These are phyloP conservation scores for Andrena bucephala DNA, from an alignment of 2,888 invertebrate species.

Conservation along the genomic window DNA sequence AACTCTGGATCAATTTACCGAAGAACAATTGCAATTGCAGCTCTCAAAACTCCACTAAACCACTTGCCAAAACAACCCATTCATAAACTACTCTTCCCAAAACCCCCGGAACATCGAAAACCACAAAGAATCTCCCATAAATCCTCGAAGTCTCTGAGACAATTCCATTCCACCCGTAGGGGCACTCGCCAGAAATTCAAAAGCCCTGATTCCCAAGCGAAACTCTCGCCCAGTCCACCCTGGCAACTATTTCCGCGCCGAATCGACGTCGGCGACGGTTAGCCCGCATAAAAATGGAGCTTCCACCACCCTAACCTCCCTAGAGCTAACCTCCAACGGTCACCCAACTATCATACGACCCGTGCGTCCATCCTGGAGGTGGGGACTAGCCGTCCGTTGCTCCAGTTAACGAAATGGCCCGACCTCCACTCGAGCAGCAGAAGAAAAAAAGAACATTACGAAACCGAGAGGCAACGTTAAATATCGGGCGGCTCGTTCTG, in stretches of 20 bases:
- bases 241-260: neutral
- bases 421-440: neutral
- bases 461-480: slow-evolving; percentile 38
- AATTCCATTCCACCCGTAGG: neutral
- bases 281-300: slow-evolving; percentile 65
- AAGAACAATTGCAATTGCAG: too few species aligned
- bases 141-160: too few species aligned
- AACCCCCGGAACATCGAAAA: too few species aligned
- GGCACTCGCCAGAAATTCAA: neutral
- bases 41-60: too few species aligned
- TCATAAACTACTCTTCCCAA: too few species aligned
- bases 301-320: slow-evolving; percentile 26
- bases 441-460: neutral
- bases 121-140: too few species aligned
- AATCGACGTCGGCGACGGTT: slow-evolving; percentile 42
- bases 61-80: too few species aligned
- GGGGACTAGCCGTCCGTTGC: slow-evolving; percentile 72
- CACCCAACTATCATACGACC: neutral
- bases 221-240: neutral
- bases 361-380: slow-evolving; percentile 17
- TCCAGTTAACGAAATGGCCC: slow-evolving; percentile 73
- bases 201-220: neutral
- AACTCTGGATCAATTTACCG: too few species aligned
- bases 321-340: slow-evolving; percentile 36
- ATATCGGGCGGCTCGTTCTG: slow-evolving; percentile 45